These are phyloP conservation scores for Nineta flava DNA, from an alignment of 2,888 invertebrate genomes.

Conservation along the genomic window DNA sequence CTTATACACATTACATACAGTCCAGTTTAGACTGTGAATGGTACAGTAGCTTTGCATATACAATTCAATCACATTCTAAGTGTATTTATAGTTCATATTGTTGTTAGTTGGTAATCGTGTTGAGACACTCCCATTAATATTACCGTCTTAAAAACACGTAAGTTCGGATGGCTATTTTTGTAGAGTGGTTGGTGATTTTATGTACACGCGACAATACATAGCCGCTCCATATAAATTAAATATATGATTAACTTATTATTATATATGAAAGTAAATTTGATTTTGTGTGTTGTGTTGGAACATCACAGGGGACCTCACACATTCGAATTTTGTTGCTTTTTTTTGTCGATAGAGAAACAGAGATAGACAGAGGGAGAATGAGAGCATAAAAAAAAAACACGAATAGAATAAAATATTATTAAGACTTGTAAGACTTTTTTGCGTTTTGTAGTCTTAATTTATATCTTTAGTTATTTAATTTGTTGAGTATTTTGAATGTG, in stretches of 20 bases:
- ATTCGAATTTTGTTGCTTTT: neutral
- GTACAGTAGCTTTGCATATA: slow-evolving; percentile 7
- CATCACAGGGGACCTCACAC: slow-evolving; percentile 3
- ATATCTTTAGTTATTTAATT: too few species aligned
- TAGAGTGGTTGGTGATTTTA: neutral
- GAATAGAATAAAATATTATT: too few species aligned
- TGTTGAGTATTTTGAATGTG: too few species aligned
- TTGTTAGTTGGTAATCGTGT: slow-evolving; percentile 8
- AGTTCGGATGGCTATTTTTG: neutral
- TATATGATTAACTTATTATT: too few species aligned
- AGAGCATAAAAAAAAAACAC: too few species aligned
- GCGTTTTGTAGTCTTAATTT: neutral
- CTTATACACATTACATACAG: neutral
- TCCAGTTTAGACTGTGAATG: slow-evolving; percentile 9
- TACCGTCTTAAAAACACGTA: neutral
- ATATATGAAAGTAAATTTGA: too few species aligned
- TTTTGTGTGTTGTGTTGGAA: too few species aligned
- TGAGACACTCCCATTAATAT: slow-evolving; percentile 11
- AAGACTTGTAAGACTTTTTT: too few species aligned
- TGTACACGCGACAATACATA: neutral
- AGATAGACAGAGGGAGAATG: too few species aligned
- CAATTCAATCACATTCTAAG: slow-evolving; percentile 7
- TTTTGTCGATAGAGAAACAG: too few species aligned
- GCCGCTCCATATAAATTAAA: neutral
- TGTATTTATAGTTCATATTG: neutral